These are phyloP conservation scores for Chrysolophus pictus DNA, from an alignment of 2,797 vertebrate genomes.

Conservation along the genomic window DNA sequence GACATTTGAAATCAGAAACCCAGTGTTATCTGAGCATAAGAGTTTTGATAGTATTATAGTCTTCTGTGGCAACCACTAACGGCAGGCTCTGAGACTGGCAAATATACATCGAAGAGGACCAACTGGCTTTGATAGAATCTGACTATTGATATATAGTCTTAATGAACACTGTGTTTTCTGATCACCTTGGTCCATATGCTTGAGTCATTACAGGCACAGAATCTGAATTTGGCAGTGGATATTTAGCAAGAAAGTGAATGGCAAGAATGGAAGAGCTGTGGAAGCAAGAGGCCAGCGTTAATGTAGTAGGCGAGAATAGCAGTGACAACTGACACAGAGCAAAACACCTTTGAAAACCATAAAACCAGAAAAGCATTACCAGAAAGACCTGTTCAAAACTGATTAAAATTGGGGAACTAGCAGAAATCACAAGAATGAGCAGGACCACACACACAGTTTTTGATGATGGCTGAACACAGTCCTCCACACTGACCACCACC, in stretches of 20 bases:
- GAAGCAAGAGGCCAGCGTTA: neutral
- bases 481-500: neutral
- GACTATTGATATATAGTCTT: neutral
- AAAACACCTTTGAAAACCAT: constrained; percentile 49
- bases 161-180: neutral
- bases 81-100: neutral
- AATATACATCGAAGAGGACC: neutral
- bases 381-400: constrained; percentile 44
- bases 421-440: constrained; percentile 49
- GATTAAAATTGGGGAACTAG: constrained; percentile 19
- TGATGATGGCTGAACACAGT: neutral
- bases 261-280: constrained; percentile 15
- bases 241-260: neutral
- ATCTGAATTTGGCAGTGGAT: neutral
- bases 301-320: neutral
- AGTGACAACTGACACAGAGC: constrained; percentile 7
- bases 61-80: neutral
- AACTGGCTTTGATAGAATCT: neutral
- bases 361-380: constrained; percentile 34
- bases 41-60: neutral
- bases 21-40: neutral
- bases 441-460: neutral
- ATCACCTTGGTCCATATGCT: neutral
- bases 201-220: neutral
- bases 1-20: neutral